Conservation (phyloP, 2,888 invertebrate genomes). For the Drosophila cognata region DNA sequence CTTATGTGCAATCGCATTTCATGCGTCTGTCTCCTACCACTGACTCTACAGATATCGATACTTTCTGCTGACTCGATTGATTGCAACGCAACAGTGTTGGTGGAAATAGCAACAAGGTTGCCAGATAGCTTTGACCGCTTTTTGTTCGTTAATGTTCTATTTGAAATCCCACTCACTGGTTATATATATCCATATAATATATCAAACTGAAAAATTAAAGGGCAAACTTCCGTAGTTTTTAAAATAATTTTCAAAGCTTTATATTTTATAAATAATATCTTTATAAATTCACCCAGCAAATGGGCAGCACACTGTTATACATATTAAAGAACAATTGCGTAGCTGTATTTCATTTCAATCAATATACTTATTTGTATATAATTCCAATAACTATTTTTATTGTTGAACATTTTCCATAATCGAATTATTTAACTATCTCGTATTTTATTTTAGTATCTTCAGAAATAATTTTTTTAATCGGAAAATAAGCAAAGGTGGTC, state of each 20-base stretch:
- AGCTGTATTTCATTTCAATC: background rate
- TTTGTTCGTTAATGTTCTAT: background rate
- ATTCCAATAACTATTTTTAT: background rate
- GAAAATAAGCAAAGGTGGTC: constrained; percentile 14
- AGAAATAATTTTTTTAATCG: background rate
- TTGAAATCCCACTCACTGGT: background rate
- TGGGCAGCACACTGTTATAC: background rate
- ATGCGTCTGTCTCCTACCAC: background rate
- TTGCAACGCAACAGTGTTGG: background rate
- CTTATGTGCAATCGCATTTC: background rate
- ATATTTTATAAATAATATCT: background rate
- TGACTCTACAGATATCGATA: background rate
- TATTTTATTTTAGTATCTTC: background rate
- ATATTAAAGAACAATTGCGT: background rate
- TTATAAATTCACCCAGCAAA: background rate
- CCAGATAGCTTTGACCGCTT: background rate
- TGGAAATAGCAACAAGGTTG: background rate
- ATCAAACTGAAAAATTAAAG: background rate
- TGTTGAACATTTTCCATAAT: background rate
- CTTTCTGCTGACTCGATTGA: background rate
- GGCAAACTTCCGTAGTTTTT: background rate
- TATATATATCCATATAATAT: background rate
- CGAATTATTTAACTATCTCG: background rate
- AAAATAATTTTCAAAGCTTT: background rate
- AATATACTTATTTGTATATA: background rate